Evolutionary conservation across 2,888 invertebrate genomes (phyloP).

Genomic region (Phaedon cochleariae): DNA sequence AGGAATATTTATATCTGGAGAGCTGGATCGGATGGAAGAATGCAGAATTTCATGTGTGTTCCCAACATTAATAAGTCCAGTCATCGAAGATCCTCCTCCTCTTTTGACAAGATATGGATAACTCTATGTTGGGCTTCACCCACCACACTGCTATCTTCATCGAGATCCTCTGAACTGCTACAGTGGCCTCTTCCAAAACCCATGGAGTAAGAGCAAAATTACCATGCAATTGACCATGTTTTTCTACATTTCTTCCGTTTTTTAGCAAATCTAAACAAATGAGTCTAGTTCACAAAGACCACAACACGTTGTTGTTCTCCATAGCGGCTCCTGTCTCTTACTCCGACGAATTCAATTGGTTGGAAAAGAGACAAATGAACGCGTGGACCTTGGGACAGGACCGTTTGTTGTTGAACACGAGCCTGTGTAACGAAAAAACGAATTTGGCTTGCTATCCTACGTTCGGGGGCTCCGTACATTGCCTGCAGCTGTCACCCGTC

Average conservation of each 20-base stretch:
- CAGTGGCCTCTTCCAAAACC: conserved; percentile 66
- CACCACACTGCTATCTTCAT: conserved; percentile 66
- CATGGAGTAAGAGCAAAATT: conserved; percentile 44
- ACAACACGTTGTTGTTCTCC: conserved; percentile 69
- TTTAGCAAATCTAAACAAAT: conserved; percentile 41
- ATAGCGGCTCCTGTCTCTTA: conserved; percentile 63
- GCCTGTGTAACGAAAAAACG: conserved; percentile 56
- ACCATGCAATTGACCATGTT: conserved; percentile 17
- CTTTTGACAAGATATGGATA: conserved; percentile 57
- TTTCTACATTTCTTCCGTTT: conserved; percentile 20
- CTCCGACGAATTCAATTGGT: conserved; percentile 46
- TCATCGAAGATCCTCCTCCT: conserved; percentile 38
- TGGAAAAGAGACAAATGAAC: conserved; percentile 52
- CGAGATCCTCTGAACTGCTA: conserved; percentile 70
- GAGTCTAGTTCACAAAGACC: conserved; percentile 62
- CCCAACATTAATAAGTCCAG: conserved; percentile 42
- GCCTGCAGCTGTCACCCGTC: conserved; percentile 71
- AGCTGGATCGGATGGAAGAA: conserved; percentile 69
- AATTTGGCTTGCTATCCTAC: conserved; percentile 64
- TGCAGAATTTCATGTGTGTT: conserved; percentile 58
- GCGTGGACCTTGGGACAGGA: conserved; percentile 73
- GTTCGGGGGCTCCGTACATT: conserved; percentile 72
- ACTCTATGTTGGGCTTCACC: conserved; percentile 71
- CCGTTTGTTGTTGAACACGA: conserved; percentile 66
- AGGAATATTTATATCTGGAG: conserved; percentile 72